Evolutionary conservation across 2,888 invertebrate genomes (phyloP).

Genomic region (Brachyptera risi): DNA sequence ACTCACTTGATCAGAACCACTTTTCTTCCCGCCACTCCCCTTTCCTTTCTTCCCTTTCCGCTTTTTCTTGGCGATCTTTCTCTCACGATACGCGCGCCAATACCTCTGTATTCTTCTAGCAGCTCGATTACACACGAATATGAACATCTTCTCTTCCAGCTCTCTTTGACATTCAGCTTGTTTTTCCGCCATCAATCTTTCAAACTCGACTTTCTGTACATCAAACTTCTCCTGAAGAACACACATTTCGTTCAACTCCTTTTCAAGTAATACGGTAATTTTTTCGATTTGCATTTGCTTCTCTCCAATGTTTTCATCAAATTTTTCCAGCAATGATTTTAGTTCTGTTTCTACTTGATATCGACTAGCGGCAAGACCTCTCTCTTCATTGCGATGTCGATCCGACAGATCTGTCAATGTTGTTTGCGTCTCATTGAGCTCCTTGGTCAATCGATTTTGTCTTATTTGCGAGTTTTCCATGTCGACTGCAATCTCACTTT

Average conservation of each 20-base stretch:
- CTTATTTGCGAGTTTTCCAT: neutral
- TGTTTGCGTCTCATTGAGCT: neutral
- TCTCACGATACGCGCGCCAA: slow-evolving; percentile 11
- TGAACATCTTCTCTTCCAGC: slow-evolving; percentile 5
- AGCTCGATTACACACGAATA: slow-evolving; percentile 20
- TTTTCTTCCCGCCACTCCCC: slow-evolving; percentile 1
- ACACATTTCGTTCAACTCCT: neutral
- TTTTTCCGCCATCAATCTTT: slow-evolving; percentile 19
- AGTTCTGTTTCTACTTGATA: neutral
- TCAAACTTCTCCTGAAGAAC: slow-evolving; percentile 11
- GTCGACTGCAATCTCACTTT: neutral
- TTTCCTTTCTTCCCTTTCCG: neutral
- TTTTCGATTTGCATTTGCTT: neutral
- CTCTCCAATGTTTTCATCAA: neutral
- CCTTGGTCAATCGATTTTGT: neutral
- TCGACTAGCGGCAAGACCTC: neutral
- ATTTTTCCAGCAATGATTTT: neutral
- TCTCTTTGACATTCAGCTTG: slow-evolving; percentile 8
- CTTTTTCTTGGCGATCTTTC: slow-evolving; percentile 12
- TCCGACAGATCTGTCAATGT: neutral
- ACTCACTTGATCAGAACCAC: no score
- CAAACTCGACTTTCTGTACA: slow-evolving; percentile 10
- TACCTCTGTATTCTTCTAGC: slow-evolving; percentile 19
- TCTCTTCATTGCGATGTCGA: neutral
- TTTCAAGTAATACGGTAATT: neutral